Evolutionary conservation across 2,797 vertebrate species (phyloP), one percentile per base, ranked within the genome.

Genomic region (Aplochiton taeniatus): DNA sequence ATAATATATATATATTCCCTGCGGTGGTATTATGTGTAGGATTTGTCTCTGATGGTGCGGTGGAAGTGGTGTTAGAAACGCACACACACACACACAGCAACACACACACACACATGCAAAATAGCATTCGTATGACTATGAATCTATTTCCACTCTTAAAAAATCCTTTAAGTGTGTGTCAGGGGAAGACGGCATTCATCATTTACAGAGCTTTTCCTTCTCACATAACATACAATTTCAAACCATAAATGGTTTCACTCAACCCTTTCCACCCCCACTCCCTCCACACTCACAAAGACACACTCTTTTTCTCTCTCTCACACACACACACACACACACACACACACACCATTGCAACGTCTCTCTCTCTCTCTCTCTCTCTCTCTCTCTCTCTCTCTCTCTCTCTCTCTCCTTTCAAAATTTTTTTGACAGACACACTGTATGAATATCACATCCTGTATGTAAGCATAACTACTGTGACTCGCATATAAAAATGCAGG

Each of bases 1-100:
- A 16, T 8, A 0, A 53, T 14, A 6, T 11, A 52, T 45, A n/a
- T n/a, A n/a, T 42, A 11, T 57, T 63, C 19, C 52, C 72, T 53
- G 49, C 73, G 52, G 54, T 46, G 63, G 43, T 46, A 62, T 58
- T 76, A 63, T 63, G 13, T 41, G 17, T 63, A 55, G 73, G 65
- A 66, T 85, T 79, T 74, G 65, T 76, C 70, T 69, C 44, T 6
- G 31, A 31, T 6, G 31, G 31, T 62, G 65, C 81, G 61, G 45
- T 17, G 55, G 64, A 46, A 42, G 1, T 16, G 16, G 17, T 18
- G 9, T 58, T 63, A 11, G 10, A 63, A 45, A 51, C 58, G 46
- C 53, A 69, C 20, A 60, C 47, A 53, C 9, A 45, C 16, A 31
- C 65, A 47, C 58, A 47, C 58, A 42, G 65, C 60, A 63, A 58